Conservation (phyloP, 2,113 vertebrate species). For the Dasypus novemcinctus region DNA sequence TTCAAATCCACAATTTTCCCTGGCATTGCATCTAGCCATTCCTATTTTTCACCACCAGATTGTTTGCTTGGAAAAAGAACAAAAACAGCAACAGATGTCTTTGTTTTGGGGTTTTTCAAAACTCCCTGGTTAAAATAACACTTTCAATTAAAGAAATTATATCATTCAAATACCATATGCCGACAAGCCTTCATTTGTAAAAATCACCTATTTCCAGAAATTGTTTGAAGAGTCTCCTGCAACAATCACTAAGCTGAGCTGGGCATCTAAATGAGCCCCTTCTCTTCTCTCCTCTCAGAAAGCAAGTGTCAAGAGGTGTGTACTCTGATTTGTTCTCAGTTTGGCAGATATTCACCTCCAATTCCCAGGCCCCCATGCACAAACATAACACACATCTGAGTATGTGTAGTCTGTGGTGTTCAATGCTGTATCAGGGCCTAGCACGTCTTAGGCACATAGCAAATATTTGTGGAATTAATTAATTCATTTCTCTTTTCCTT, state of each 20-base stretch:
- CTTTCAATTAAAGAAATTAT: conserved; percentile 81
- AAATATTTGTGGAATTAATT: not conserved
- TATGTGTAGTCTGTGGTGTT: not conserved
- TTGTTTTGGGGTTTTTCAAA: conserved; percentile 75
- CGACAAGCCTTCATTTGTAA: conserved; percentile 68
- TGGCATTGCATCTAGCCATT: conserved; percentile 64
- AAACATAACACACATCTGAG: too few species aligned
- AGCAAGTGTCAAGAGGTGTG: not conserved
- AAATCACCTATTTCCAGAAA: conserved; percentile 74
- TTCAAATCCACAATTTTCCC: conserved; percentile 60
- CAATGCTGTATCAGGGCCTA: not conserved
- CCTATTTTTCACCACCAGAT: conserved; percentile 78
- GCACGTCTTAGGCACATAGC: not conserved
- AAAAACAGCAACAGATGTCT: conserved; percentile 82
- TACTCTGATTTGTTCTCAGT: not conserved
- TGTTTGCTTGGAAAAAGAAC: conserved; percentile 78
- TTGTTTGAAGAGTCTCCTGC: conserved; percentile 33
- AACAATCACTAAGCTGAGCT: conserved; percentile 2
- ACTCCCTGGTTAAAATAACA: conserved; percentile 78
- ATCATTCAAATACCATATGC: conserved; percentile 79
- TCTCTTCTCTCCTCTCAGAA: not conserved
- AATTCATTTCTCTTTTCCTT: not conserved
- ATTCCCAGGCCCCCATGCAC: not conserved
- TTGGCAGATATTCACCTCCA: not conserved
- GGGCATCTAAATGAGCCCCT: not conserved